A percentile compares a stretch with the other conserved stretches of the same genome.
These are phyloP conservation scores for Pimpla rufipes DNA, from an alignment of 2,888 invertebrate species.

Conservation along the genomic window DNA sequence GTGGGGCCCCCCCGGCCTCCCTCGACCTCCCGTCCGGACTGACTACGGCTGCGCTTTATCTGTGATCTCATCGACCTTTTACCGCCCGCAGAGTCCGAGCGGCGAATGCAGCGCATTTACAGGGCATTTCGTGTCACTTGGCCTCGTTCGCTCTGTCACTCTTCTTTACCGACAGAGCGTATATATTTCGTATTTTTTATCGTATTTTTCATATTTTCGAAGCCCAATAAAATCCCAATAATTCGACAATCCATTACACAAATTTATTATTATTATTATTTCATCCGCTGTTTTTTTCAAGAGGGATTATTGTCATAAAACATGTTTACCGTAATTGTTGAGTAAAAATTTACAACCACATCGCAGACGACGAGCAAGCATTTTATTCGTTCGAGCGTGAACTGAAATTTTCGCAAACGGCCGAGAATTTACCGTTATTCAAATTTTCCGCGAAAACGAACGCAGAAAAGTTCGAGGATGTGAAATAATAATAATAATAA, in stretches of 20 bases:
- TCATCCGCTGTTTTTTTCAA: no score
- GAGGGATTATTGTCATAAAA: no score
- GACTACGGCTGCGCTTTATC: slow-evolving; percentile 60
- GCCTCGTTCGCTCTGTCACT: slow-evolving; percentile 27
- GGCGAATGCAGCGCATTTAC: slow-evolving; percentile 21
- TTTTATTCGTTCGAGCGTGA: no score
- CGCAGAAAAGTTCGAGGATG: neutral
- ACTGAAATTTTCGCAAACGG: no score
- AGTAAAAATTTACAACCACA: no score
- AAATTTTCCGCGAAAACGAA: neutral
- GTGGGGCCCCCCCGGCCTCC: neutral
- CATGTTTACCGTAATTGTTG: no score
- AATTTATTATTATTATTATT: no score
- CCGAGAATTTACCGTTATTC: neutral
- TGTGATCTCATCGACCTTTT: slow-evolving; percentile 60
- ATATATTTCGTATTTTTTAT: neutral
- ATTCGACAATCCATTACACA: no score
- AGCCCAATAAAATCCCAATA: no score
- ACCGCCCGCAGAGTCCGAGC: slow-evolving; percentile 38
- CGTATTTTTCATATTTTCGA: no score
- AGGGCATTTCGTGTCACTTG: slow-evolving; percentile 13
- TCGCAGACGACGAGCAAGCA: no score
- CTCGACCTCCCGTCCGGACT: slow-evolving; percentile 1
- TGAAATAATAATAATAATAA: slow-evolving; percentile 11
- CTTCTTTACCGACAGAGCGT: no score